These are phyloP conservation scores for Pemphigus obesinymphae DNA, from an alignment of 1,140 invertebrate genomes.

Conservation along the genomic window DNA sequence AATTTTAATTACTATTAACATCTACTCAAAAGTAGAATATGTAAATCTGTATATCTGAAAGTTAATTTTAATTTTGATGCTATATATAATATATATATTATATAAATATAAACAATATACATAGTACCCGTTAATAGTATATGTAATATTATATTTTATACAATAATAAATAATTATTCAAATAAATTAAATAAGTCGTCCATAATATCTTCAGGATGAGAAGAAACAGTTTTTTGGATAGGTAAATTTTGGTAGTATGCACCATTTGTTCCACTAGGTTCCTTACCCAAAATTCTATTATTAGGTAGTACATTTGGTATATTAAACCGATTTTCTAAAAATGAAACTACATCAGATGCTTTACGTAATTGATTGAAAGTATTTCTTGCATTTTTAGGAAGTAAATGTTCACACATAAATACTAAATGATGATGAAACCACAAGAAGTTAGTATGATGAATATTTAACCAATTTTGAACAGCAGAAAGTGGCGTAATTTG, in stretches of 20 bases:
- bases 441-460: slow-evolving; percentile 65
- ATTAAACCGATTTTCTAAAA: slow-evolving; percentile 24
- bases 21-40: background rate
- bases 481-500: slow-evolving; percentile 68
- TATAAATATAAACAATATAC: background rate
- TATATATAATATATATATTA: background rate
- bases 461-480: slow-evolving; percentile 79
- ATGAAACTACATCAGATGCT: slow-evolving; percentile 31
- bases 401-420: slow-evolving; percentile 82
- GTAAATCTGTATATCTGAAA: no score
- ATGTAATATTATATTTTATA: background rate
- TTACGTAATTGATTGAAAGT: slow-evolving; percentile 28
- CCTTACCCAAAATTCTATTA: background rate
- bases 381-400: slow-evolving; percentile 60
- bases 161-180: background rate
- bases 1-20: background rate
- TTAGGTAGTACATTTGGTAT: slow-evolving; percentile 16
- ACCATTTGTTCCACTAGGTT: background rate
- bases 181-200: slow-evolving; percentile 1
- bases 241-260: background rate
- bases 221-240: background rate
- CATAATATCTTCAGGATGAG: background rate
- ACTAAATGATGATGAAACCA: slow-evolving; percentile 90
- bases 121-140: no score
- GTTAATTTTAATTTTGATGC: background rate